phyloP scores from a whole-genome alignment of 2,888 invertebrate species.

The Eretmocerus hayati region DNA sequence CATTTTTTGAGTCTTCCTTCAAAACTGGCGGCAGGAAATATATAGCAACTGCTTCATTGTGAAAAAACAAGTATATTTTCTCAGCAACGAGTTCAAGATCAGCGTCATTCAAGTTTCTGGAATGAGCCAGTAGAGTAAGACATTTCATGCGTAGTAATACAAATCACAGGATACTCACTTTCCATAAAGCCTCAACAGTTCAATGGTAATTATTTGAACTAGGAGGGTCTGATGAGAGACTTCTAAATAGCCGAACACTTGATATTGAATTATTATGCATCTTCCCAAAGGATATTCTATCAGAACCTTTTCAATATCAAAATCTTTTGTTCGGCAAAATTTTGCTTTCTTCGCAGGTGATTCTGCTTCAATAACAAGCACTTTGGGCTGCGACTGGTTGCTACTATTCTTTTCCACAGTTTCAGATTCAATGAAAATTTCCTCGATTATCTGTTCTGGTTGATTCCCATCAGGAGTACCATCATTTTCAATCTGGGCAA shows the following conservation, averaged over 20 bases:
- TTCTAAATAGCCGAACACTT: neutral
- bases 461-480: too few species aligned
- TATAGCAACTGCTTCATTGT: neutral
- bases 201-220: neutral
- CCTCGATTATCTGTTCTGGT: too few species aligned
- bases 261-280: neutral
- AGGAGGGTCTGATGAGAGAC: neutral
- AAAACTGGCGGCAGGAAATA: neutral
- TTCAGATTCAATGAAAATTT: too few species aligned
- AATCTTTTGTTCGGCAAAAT: neutral
- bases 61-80: neutral
- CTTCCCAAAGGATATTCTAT: neutral
- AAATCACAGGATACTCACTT: neutral
- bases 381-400: too few species aligned
- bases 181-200: neutral
- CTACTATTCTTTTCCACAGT: too few species aligned
- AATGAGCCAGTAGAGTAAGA: neutral
- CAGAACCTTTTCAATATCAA: neutral
- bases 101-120: neutral
- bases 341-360: neutral
- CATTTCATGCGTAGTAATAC: too few species aligned
- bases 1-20: neutral
- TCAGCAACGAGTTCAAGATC: neutral
- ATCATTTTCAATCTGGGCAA: too few species aligned
- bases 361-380: neutral